Evolutionary conservation across 2,888 invertebrate species (phyloP), one percentile per base, ranked within the genome.

Genomic region (Teleogryllus oceanicus): DNA sequence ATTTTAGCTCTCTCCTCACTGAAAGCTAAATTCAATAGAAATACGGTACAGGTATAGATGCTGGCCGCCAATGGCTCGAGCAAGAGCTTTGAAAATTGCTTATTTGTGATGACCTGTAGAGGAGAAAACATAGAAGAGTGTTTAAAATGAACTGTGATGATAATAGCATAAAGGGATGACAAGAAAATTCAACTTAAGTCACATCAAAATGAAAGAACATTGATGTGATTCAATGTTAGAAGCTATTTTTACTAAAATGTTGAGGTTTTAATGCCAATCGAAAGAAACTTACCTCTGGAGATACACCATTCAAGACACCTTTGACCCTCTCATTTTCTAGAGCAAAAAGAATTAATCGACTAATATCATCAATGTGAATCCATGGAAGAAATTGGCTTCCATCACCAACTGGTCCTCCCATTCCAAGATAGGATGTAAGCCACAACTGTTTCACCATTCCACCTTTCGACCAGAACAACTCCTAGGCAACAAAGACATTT

Each of bases 331-430:
- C 88, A 84, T 92, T 92, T 86, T 94, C 92, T 50, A 97, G 91
- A 2, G 94, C 91, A 87, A 93, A 93, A 1, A 91, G 85, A 84
- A 97, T 93, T 24, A 99, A 88, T 76, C 83, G 85, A 18, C 89
- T 89, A 37, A 93, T 85, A 87, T 99, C 98, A 76, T 92, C 89
- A 49, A 98, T 89, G 85, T 99, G 98, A 85, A 99, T 97, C 98
- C 98, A 98, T 0, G 98, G 97, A 85, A 98, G 89, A 85, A 89
- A 94, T 86, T 99, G 98, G 80, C 90, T 89, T 0, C 98, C 98
- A 76, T 88, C 89, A 11, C 94, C 95, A 80, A 96, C 90, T 1
- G 92, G 93, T 0, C 97, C 97, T 16, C 98, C 98, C 0, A 96
- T 84, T 0, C 97, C 94, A 16, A 96, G 87, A 84, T 89, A 94